Base-by-base conservation (phyloP, 2,113 vertebrate genomes). In the Gavialis gangeticus region DNA sequence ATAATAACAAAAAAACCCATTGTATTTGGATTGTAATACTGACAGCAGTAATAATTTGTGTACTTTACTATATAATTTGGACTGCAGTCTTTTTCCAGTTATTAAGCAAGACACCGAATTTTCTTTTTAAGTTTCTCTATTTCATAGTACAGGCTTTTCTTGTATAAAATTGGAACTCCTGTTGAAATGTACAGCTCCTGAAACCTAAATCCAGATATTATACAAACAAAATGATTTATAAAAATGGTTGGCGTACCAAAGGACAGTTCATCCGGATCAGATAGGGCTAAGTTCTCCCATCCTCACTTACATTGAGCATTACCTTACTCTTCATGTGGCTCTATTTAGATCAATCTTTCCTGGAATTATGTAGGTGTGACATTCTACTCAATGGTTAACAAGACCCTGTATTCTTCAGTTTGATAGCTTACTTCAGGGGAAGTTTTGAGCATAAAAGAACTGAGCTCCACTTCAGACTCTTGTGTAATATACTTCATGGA, bases 301-400 rank as follows among this genome's bases (percentile, higher is more conserved):
- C 1, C 37, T 77, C 4, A 60, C 78, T 46, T 75, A 1, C 21
- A 34, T 15, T 62, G 55, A 83, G 46, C 13, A 66, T 5, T 13
- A 86, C 21, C 79, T 88, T 76, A 24, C 15, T 81, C 19, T 81
- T 34, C 7, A 54, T 85, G 21, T 10, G 76, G 27, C 60, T 88
- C 78, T 34, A 62, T 18, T 84, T 73, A 87, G 90, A 77, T 69
- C 30, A 84, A 93, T 89, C 2, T 1, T 75, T 82, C 63, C 78
- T 0, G 14, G 4, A 10, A 60, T 73, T 37, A 9, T 4, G 1
- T 79, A 12, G 25, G 16, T 13, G 1, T 64, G 37, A 0, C 4
- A 10, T 55, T 15, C 19, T 88, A n/a, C 5, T 80, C 89, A 69
- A 71, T 15, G 28, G 73, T 77, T 85, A 60, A 2, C 63, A 73